Conservation (phyloP, 2,113 vertebrate genomes). For the Myrmophylax atrothorax region DNA sequence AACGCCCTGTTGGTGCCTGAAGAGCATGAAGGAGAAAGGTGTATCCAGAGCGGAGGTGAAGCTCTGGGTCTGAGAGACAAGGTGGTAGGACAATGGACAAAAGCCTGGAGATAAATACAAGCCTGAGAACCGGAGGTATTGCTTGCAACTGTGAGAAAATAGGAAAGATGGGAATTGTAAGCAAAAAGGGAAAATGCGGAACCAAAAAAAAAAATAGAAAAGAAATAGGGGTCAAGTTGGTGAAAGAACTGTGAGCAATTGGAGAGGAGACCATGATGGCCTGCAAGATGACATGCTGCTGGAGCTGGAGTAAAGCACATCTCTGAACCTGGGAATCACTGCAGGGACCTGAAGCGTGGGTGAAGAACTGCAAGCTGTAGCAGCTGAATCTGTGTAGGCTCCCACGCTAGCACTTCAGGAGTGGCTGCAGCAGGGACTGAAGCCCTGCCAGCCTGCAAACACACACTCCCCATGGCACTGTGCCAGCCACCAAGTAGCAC, state of each 20-base stretch:
- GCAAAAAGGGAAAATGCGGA: neutral
- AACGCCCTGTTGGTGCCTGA: neutral
- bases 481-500: rapidly evolving
- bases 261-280: neutral
- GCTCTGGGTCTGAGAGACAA: neutral
- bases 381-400: rapidly evolving
- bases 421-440: neutral
- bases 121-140: neutral
- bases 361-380: neutral
- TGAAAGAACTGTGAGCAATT: neutral
- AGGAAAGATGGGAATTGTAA: neutral
- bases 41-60: rapidly evolving
- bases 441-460: neutral
- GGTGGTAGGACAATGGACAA: neutral
- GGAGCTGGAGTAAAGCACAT: neutral
- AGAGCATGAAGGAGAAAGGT: neutral
- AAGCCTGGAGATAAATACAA: neutral
- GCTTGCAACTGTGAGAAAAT: neutral
- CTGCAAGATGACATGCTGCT: neutral
- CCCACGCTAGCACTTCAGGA: neutral
- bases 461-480: rapidly evolving
- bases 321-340: neutral
- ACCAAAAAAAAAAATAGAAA: no score
- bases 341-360: neutral
- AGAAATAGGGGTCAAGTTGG: neutral